Conservation (phyloP, 2,113 vertebrate genomes). For the Stictonetta naevosa region DNA sequence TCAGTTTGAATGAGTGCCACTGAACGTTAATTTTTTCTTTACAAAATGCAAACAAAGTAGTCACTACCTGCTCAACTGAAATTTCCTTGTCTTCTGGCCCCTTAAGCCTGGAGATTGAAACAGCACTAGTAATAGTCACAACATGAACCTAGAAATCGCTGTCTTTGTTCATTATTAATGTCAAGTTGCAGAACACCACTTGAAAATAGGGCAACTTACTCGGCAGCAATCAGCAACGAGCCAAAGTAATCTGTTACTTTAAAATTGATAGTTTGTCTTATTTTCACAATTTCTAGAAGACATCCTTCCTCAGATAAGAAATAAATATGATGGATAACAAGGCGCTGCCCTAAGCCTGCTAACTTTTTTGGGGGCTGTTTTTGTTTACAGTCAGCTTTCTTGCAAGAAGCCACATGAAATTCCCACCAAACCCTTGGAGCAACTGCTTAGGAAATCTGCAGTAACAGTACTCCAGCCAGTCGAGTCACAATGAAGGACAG, state of each 20-base stretch:
- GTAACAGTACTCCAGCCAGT: background rate
- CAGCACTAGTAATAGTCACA: background rate
- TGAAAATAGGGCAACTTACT: background rate
- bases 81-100: background rate
- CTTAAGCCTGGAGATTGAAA: background rate
- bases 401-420: background rate
- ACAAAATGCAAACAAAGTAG: background rate
- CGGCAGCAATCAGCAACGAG: background rate
- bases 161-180: background rate
- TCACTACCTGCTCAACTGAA: background rate
- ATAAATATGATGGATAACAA: background rate
- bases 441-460: background rate
- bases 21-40: background rate
- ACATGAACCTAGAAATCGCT: background rate
- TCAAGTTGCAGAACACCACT: background rate
- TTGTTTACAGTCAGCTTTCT: background rate
- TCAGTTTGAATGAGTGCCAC: background rate
- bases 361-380: background rate
- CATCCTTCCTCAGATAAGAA: background rate
- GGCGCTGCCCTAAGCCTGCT: background rate
- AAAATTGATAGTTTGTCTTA: background rate
- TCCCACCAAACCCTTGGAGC: accelerated
- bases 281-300: background rate
- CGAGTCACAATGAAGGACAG: background rate
- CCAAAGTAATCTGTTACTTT: background rate